These are phyloP conservation scores for Cheilosia urbana DNA, from an alignment of 2,888 invertebrate species.

Conservation along the genomic window DNA sequence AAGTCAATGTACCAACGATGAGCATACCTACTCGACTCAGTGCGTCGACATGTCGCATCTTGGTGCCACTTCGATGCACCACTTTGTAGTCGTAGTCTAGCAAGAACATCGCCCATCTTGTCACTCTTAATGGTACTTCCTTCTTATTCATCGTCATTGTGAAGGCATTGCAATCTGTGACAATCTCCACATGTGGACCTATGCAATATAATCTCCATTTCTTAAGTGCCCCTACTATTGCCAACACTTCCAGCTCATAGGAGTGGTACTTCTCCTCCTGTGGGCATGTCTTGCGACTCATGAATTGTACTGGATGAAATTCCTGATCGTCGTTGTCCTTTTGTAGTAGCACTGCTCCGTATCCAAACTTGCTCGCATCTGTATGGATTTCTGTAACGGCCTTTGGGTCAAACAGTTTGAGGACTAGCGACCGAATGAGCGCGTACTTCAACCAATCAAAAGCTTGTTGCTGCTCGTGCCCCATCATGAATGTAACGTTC, in stretches of 20 bases:
- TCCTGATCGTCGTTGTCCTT: slow-evolving; percentile 55
- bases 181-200: slow-evolving; percentile 15
- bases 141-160: slow-evolving; percentile 26
- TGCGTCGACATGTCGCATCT: too few relatives aligned
- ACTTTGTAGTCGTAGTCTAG: too few relatives aligned
- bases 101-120: slow-evolving; percentile 20
- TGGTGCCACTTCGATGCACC: too few relatives aligned
- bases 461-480: slow-evolving; percentile 2
- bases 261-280: slow-evolving; percentile 73
- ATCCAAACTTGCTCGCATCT: too few relatives aligned
- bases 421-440: too few relatives aligned
- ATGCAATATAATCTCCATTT: slow-evolving; percentile 63
- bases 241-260: slow-evolving; percentile 76
- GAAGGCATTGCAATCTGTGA: slow-evolving; percentile 35
- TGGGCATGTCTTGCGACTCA: slow-evolving; percentile 69
- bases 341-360: slow-evolving; percentile 75
- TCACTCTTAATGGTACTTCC: slow-evolving; percentile 9
- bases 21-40: too few relatives aligned
- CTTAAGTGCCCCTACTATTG: slow-evolving; percentile 70
- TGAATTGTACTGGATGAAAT: slow-evolving; percentile 45
- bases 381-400: too few relatives aligned
- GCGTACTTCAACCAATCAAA: too few relatives aligned
- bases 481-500: slow-evolving; percentile 50
- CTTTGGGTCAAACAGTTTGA: slow-evolving; percentile 6
- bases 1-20: too few relatives aligned